phyloP scores from a whole-genome alignment of 2,113 vertebrate species.

The Romanogobio albipinnatus region DNA sequence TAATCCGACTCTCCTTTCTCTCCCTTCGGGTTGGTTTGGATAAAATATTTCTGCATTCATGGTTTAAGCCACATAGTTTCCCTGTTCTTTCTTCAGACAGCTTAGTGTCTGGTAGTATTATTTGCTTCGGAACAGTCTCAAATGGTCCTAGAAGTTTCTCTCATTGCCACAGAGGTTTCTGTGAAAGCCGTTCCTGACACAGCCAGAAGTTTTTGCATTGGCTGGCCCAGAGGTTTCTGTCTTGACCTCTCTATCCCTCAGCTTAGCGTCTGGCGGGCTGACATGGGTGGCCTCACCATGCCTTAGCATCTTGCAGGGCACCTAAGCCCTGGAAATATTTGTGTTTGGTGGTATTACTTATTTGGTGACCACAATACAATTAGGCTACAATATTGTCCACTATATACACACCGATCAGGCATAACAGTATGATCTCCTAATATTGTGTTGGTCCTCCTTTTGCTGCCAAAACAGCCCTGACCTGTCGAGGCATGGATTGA shows the following conservation, averaged over 20 bases:
- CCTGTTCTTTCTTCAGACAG: background rate
- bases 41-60: background rate
- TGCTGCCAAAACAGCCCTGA: too few relatives aligned
- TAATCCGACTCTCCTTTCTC: background rate
- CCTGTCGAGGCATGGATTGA: too few relatives aligned
- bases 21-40: background rate
- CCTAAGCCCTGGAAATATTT: background rate
- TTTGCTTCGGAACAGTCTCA: background rate
- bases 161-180: background rate
- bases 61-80: background rate
- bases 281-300: background rate
- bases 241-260: background rate
- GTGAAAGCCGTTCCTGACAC: background rate
- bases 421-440: too few relatives aligned
- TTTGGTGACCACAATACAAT: background rate
- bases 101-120: background rate
- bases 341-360: background rate
- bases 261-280: background rate
- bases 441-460: too few relatives aligned
- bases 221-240: background rate
- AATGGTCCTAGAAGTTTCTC: background rate
- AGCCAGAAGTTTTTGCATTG: background rate
- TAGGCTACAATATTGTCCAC: background rate
- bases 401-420: too few relatives aligned
- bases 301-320: background rate